Conservation (phyloP, 1,140 invertebrate species). For the Platorchestia sp. region DNA sequence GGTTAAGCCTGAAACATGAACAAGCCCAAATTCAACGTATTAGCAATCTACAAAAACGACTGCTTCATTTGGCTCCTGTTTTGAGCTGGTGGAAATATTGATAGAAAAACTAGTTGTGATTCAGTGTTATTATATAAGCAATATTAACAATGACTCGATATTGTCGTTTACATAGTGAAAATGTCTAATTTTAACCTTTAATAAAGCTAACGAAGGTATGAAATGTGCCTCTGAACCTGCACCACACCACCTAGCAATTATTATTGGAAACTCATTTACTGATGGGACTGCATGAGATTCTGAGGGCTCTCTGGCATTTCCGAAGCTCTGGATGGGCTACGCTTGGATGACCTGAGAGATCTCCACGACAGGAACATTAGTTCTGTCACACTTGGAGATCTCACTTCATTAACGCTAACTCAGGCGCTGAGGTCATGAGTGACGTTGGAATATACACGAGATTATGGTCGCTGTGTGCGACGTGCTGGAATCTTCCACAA, state of each 20-base stretch:
- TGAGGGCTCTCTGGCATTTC: neutral
- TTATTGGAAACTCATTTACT: neutral
- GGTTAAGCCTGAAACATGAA: no score
- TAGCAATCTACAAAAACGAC: no score
- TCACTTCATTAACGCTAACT: constrained; percentile 1
- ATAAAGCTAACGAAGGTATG: no score
- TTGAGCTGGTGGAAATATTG: no score
- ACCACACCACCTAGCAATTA: neutral
- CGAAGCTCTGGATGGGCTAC: neutral
- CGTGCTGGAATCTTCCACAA: neutral
- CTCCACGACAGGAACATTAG: neutral
- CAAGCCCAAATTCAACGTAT: no score
- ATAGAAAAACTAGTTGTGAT: no score
- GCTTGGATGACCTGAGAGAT: neutral
- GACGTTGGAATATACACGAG: neutral
- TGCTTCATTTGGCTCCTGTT: no score
- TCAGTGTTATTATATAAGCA: no score
- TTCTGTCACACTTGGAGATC: neutral
- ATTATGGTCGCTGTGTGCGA: neutral
- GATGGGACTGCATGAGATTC: neutral
- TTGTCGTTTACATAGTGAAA: no score
- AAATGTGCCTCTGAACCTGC: neutral
- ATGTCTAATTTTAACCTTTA: no score
- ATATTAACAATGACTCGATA: no score
- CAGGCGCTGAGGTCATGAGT: neutral